phyloP scores from a whole-genome alignment of 2,797 vertebrate species.

The Silurus aristotelis region DNA sequence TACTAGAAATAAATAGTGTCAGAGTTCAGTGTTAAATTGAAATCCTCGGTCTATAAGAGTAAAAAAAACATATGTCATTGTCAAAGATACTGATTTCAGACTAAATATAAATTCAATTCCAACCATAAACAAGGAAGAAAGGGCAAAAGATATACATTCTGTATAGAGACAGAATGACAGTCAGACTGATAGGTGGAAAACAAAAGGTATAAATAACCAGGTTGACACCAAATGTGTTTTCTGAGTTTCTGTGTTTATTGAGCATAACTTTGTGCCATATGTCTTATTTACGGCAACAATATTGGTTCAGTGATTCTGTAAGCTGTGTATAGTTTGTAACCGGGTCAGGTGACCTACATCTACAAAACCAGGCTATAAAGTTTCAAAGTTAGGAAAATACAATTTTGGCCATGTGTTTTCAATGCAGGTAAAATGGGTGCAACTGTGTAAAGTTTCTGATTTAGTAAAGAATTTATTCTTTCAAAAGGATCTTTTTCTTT shows the following conservation, averaged over 20 bases:
- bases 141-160: neutral
- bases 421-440: neutral
- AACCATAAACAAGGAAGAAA: neutral
- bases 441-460: neutral
- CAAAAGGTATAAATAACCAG: neutral
- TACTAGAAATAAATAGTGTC: neutral
- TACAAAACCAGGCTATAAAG: neutral
- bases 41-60: neutral
- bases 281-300: neutral
- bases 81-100: neutral
- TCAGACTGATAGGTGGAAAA: neutral
- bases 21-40: neutral
- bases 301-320: neutral
- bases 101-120: neutral
- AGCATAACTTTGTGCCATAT: neutral
- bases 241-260: too few species aligned
- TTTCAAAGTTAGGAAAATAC: neutral
- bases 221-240: neutral
- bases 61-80: neutral
- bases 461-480: neutral
- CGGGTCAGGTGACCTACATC: neutral
- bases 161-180: neutral
- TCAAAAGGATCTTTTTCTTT: neutral
- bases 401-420: neutral
- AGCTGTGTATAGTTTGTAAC: neutral